Evolutionary conservation across 2,113 vertebrate genomes (phyloP).

Genomic region (Rissa tridactyla): DNA sequence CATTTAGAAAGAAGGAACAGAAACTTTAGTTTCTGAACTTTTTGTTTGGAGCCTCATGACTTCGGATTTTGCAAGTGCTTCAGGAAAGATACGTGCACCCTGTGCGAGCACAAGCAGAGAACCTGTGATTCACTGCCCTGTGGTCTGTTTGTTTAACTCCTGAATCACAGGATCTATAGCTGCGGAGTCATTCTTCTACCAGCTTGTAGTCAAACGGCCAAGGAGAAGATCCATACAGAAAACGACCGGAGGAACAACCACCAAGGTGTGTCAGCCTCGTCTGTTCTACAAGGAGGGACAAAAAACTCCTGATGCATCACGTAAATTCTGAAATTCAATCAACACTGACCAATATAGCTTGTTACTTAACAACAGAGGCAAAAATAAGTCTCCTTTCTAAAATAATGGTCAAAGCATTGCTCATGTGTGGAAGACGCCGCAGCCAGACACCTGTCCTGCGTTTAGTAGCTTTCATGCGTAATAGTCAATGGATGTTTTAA

Average conservation of each 20-base stretch:
- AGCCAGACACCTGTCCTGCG: not conserved
- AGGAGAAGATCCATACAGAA: not conserved
- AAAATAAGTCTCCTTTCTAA: not conserved
- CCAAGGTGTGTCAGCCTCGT: not conserved
- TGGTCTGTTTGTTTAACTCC: slow-evolving; percentile 50
- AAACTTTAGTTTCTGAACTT: slow-evolving; percentile 71
- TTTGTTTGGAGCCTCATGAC: slow-evolving; percentile 77
- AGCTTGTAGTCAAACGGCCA: not conserved
- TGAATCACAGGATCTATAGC: slow-evolving; percentile 47
- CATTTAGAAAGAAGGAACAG: slow-evolving; percentile 77
- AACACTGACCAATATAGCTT: not conserved
- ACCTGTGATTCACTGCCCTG: slow-evolving; percentile 74
- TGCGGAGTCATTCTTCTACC: not conserved
- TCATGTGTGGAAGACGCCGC: not conserved
- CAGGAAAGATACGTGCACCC: slow-evolving; percentile 66
- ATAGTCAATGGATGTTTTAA: not conserved
- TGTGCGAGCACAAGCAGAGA: slow-evolving; percentile 7
- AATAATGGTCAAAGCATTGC: fast-evolving
- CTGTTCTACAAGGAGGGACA: not conserved
- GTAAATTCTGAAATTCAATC: not conserved
- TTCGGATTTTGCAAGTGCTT: slow-evolving; percentile 77
- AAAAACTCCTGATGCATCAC: not conserved
- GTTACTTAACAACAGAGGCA: not conserved
- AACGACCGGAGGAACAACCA: not conserved
- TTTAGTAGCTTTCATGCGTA: not conserved